phyloP scores from a whole-genome alignment of 2,888 invertebrate genomes.

The Scotopteryx bipunctaria region DNA sequence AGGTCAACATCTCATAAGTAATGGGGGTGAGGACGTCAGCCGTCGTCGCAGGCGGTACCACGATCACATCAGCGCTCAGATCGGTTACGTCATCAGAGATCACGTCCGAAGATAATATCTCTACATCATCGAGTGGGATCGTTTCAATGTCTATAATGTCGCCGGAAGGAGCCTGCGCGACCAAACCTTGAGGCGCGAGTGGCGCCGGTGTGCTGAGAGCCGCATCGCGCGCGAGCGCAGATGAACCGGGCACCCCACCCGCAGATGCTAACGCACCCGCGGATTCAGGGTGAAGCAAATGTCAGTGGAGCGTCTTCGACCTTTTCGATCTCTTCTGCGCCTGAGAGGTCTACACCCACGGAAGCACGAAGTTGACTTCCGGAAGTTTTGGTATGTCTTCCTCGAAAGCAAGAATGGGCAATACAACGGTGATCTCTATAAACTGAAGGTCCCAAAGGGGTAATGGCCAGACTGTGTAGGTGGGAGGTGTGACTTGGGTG shows the following conservation, averaged over 20 bases:
- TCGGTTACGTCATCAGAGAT: slow-evolving; percentile 6
- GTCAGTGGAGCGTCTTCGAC: slow-evolving; percentile 68
- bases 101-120: slow-evolving; percentile 9
- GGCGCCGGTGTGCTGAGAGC: slow-evolving; percentile 20
- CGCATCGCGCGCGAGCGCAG: slow-evolving; percentile 4
- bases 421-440: slow-evolving; percentile 88
- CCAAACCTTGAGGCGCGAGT: slow-evolving; percentile 19
- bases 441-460: slow-evolving; percentile 88
- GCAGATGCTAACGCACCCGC: slow-evolving; percentile 20
- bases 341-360: slow-evolving; percentile 71
- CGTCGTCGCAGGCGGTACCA: slow-evolving; percentile 16
- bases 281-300: slow-evolving; percentile 31
- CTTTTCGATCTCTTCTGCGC: slow-evolving; percentile 69
- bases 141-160: slow-evolving; percentile 13
- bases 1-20: slow-evolving; percentile 9
- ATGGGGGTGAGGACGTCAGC: slow-evolving; percentile 9
- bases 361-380: slow-evolving; percentile 59
- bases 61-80: slow-evolving; percentile 13
- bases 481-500: slow-evolving; percentile 36
- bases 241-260: slow-evolving; percentile 28
- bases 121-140: slow-evolving; percentile 13
- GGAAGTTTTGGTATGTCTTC: slow-evolving; percentile 87
- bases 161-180: background rate
- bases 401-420: slow-evolving; percentile 94
- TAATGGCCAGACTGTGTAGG: slow-evolving; percentile 87